Evolutionary conservation across 2,888 invertebrate species (phyloP), one percentile per base, ranked within the genome.

Genomic region (Tiliacea aurago): DNA sequence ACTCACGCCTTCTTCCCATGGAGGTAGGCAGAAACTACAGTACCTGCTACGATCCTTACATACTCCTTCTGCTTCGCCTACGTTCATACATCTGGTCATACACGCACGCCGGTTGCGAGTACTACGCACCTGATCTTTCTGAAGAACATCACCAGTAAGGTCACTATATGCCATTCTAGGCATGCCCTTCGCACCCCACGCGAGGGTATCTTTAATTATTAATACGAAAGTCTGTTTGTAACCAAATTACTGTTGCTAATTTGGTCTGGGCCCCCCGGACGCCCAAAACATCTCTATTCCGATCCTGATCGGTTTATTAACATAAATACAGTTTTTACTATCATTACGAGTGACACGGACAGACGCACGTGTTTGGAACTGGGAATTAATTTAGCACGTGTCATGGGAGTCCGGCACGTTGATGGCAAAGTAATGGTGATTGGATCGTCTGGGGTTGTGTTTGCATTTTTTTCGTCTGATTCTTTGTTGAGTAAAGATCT

Each of bases 361-460:
- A 51, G 55, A 76, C 81, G 72, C 85, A 84, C 72, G 78, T 85
- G 85, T 79, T 62, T 20, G n/a, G 56, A 72, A 81, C 47, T 74
- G 78, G 76, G 76, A 71, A 83, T 73, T 71, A 84, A 84, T 81
- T 81, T 69, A 76, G 73, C 81, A 84, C 82, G 82, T 86, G 72
- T 72, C 74, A 69, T 67, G 70, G 66, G 66, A 70, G 67, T 78
- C 80, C 76, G 84, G 74, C 71, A 51, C 66, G 66, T 66, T 64
- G 68, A 78, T 76, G 37, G 67, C 23, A 33, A 72, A 80, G 51
- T 84, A 67, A 78, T 84, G 75, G 73, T 74, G 75, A 84, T 80
- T 78, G 67, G 56, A 56, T 7, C 67, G 68, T 74, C 74, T 64
- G 61, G n/a, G 56, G 28, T 43, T 53, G 55, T 56, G 49, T 49